Base-by-base conservation (phyloP, 2,888 invertebrate species). In the Sarcophaga rosellei region DNA sequence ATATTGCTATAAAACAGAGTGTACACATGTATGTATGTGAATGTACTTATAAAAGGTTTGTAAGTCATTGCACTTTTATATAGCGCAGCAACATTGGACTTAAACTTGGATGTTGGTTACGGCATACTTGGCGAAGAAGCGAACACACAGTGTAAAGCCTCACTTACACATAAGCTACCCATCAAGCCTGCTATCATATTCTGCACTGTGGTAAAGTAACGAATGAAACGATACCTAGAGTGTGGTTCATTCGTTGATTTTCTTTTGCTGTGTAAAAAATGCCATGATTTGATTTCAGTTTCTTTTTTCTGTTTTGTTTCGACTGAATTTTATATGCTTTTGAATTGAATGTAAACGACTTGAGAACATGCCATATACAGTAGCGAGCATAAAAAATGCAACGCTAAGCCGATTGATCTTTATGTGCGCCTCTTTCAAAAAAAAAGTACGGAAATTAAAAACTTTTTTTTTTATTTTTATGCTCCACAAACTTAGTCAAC, bases 1-100 rank as follows among this genome's bases (percentile, higher is more conserved):
- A 53, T 0, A 15, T 53, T 53, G 17, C 12, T 53, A n/a, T n/a
- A 53, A 15, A 53, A 15, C 1, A 12, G 53, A 53, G 53, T 44
- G 35, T 4, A 20, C 63, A 17, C 4, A 44, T 57, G 45, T 78
- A 0, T n/a, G 63, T 17, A 21, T 21, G 15, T 25, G 57, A 4
- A 21, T 25, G 57, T 1, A 21, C 17, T 11, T 10, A 35, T 35
- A n/a, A 66, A 66, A 44, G 47, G 20, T 68, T 63, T 73, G 44
- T 72, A 70, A 84, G 86, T 86, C 86, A 86, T 80, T 88, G 86
- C 80, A 87, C 81, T 83, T 78, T 53, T 70, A 73, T 70, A 73
- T 75, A 76, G 63, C 25, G 0, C 61, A 61, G 63, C 82, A 79
- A 65, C 68, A 84, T 84, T 84, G 86, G 74, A 81, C 86, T 84